These are phyloP conservation scores for Triplophysa bombifrons DNA, from an alignment of 2,797 vertebrate genomes.

Conservation along the genomic window DNA sequence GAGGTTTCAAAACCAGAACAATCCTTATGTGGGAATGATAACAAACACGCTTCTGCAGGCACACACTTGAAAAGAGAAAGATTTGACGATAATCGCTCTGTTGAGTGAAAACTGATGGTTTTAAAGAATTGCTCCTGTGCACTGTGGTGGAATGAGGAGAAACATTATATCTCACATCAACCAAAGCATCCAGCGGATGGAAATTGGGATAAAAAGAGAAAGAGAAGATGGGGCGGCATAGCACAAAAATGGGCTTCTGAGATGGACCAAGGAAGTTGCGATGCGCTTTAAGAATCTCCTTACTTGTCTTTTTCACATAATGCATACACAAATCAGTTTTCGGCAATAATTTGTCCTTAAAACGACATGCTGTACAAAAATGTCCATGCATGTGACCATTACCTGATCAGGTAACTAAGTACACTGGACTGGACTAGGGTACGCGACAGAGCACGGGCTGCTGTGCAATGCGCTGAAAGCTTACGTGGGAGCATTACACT, in stretches of 20 bases:
- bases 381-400: neutral
- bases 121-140: constrained; percentile 55
- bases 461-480: constrained; percentile 41
- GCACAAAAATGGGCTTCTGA: neutral
- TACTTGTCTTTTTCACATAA: neutral
- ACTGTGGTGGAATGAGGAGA: constrained; percentile 47
- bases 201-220: constrained; percentile 20
- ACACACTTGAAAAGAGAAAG: constrained; percentile 63
- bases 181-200: constrained; percentile 42
- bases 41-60: constrained; percentile 63
- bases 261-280: neutral
- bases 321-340: neutral
- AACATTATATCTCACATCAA: constrained; percentile 49
- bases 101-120: constrained; percentile 58
- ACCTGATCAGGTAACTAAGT: constrained; percentile 9
- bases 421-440: neutral
- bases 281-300: neutral
- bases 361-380: neutral
- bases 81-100: constrained; percentile 62
- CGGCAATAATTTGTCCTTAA: neutral
- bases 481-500: constrained; percentile 62
- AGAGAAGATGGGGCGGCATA: constrained; percentile 22
- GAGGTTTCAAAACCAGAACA: constrained; percentile 56
- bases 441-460: constrained; percentile 16
- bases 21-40: constrained; percentile 60